phyloP scores from a whole-genome alignment of 2,888 invertebrate genomes.

The Ichneumoninae sp. region DNA sequence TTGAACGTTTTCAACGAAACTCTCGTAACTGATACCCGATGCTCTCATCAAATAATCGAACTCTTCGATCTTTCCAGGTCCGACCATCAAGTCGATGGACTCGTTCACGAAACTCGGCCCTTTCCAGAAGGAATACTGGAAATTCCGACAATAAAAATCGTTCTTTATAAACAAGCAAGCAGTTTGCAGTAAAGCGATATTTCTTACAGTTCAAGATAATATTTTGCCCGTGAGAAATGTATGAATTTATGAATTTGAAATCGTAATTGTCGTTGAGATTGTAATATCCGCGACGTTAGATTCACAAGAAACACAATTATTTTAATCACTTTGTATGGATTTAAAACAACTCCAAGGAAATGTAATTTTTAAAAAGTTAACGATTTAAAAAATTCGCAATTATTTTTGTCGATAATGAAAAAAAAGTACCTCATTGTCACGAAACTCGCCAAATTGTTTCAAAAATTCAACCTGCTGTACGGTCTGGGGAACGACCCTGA shows the following conservation, averaged over 20 bases:
- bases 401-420: not conserved
- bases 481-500: constrained; percentile 85
- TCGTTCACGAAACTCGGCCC: constrained; percentile 78
- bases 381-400: not conserved
- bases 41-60: constrained; percentile 84
- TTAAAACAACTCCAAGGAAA: not conserved
- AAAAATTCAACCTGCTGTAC: constrained; percentile 85
- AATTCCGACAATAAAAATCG: not conserved
- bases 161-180: not conserved
- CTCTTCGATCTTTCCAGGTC: constrained; percentile 84
- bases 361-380: not conserved
- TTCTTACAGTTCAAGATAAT: not conserved
- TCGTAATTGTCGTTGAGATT: not conserved
- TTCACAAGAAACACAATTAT: not conserved
- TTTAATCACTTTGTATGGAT: not conserved
- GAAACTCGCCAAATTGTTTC: constrained; percentile 71
- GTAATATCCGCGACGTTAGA: not conserved
- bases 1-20: constrained; percentile 87
- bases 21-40: constrained; percentile 82
- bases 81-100: constrained; percentile 87
- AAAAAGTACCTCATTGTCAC: constrained; percentile 69
- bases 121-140: constrained; percentile 73
- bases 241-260: not conserved
- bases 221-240: not conserved
- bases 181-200: not conserved